These are phyloP conservation scores for Phaonia tiefii DNA, from an alignment of 2,888 invertebrate genomes.

Conservation along the genomic window DNA sequence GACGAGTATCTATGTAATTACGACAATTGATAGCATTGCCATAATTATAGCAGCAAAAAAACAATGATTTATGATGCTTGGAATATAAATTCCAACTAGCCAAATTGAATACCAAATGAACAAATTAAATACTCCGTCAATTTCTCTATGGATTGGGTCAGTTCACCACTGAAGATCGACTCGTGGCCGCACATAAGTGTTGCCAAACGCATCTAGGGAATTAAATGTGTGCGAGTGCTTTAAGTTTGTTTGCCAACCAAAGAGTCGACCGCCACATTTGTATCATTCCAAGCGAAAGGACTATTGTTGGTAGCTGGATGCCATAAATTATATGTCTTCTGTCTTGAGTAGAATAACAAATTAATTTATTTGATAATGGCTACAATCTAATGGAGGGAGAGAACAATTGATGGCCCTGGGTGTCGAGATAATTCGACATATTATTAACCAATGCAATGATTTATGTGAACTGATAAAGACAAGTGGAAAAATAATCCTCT, in stretches of 20 bases:
- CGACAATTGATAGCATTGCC: conserved; percentile 8
- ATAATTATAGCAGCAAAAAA: not conserved
- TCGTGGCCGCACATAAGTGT: not conserved
- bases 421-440: conserved; percentile 26
- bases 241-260: not conserved
- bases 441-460: not conserved
- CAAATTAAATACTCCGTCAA: not conserved
- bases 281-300: not conserved
- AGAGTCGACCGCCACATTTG: not conserved
- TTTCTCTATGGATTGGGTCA: not conserved
- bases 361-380: conserved; percentile 70
- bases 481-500: not conserved
- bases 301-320: conserved; percentile 25
- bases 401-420: conserved; percentile 21
- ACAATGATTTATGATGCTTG: conserved; percentile 43
- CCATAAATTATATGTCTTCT: conserved; percentile 51
- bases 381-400: not conserved
- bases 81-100: conserved; percentile 39
- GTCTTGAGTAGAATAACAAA: conserved; percentile 74
- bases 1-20: conserved; percentile 1
- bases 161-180: not conserved
- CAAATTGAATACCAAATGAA: conserved; percentile 3
- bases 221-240: conserved; percentile 22
- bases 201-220: conserved; percentile 18
- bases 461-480: not conserved